A percentile compares a stretch with the other conserved stretches of the same genome.
Evolutionary conservation across 2,797 vertebrate species (phyloP).

Genomic region (Graptemys geographica): DNA sequence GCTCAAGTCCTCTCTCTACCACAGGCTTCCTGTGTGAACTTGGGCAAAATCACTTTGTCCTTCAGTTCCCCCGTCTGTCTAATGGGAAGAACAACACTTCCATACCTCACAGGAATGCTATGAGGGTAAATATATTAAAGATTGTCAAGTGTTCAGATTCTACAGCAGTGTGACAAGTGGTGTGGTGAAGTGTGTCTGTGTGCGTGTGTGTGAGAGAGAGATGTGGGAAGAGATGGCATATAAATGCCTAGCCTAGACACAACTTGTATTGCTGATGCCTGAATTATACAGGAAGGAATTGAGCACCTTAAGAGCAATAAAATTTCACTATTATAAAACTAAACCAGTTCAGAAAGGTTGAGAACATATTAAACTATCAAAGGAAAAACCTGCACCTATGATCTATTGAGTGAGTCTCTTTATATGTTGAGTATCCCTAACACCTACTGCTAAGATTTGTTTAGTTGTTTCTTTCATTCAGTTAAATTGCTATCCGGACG

Average conservation of each 20-base stretch:
- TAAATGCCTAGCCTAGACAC: neutral
- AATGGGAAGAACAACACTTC: neutral
- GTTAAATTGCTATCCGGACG: neutral
- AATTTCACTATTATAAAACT: neutral
- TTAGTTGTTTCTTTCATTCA: neutral
- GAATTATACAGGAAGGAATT: neutral
- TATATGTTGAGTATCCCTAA: neutral
- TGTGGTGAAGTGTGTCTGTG: neutral
- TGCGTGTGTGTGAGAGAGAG: too few species aligned
- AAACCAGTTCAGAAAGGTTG: neutral
- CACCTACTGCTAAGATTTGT: neutral
- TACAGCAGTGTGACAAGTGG: neutral
- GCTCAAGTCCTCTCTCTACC: neutral
- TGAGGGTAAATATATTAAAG: neutral
- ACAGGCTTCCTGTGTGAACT: neutral
- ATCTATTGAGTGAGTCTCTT: neutral
- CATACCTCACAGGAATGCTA: neutral
- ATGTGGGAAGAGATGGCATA: neutral
- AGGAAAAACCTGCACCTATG: neutral
- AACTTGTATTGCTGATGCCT: too few species aligned
- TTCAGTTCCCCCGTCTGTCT: neutral
- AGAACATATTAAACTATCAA: neutral
- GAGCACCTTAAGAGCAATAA: neutral
- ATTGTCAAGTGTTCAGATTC: neutral
- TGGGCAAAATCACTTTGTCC: neutral